Conservation (phyloP, 2,797 vertebrate genomes). For the Dipus sagitta region DNA sequence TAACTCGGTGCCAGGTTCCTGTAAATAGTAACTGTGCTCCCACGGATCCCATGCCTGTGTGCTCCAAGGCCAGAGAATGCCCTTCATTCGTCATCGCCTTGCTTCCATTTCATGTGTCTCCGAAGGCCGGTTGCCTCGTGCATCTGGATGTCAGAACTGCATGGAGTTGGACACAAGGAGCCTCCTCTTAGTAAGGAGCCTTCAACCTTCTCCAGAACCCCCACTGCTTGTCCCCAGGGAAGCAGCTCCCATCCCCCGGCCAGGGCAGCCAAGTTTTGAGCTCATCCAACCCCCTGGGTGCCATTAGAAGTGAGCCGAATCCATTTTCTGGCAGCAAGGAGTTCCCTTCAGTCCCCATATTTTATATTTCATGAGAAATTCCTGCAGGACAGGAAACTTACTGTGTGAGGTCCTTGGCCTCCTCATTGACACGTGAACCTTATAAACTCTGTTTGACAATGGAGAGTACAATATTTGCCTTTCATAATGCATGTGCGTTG, state of each 20-base stretch:
- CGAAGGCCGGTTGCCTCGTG: not conserved
- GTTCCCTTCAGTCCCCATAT: conserved; percentile 67
- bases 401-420: conserved; percentile 72
- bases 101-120: not conserved
- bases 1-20: conserved; percentile 67
- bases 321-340: conserved; percentile 56
- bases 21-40: conserved; percentile 68
- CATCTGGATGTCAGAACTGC: conserved; percentile 59
- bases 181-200: conserved; percentile 33
- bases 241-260: not conserved
- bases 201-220: not conserved
- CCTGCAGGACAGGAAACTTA: conserved; percentile 75
- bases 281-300: conserved; percentile 52
- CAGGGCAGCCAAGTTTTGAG: not conserved
- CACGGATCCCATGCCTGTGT: conserved; percentile 64
- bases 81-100: conserved; percentile 69
- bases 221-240: not conserved
- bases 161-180: not conserved
- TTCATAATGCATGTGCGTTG: conserved; percentile 54
- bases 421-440: conserved; percentile 77
- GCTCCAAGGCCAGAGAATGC: conserved; percentile 60
- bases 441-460: conserved; percentile 79
- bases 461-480: conserved; percentile 76
- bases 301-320: conserved; percentile 22
- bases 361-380: conserved; percentile 78